Conservation (phyloP, 2,888 invertebrate species). For the Syrphus vitripennis region DNA sequence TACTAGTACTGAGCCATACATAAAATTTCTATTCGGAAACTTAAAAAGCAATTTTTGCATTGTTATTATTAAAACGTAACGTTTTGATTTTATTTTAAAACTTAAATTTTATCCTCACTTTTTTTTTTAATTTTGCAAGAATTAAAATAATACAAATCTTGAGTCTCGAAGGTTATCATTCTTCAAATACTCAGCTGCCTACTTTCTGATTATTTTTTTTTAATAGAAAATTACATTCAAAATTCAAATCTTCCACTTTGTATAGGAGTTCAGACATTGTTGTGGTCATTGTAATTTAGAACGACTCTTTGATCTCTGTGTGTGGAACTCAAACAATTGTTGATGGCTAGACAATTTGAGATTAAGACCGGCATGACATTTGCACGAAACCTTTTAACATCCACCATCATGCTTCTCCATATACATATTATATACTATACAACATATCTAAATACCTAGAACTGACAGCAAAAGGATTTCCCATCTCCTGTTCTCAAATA, state of each 20-base stretch:
- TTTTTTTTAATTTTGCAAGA: too few relatives aligned
- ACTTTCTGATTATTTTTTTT: too few relatives aligned
- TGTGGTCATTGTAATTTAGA: conserved; percentile 64
- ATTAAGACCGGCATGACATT: conserved; percentile 38
- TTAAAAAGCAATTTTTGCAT: too few relatives aligned
- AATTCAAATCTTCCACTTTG: conserved; percentile 43
- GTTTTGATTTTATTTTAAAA: too few relatives aligned
- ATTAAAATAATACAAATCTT: too few relatives aligned
- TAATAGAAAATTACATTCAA: not conserved
- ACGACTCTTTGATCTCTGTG: conserved; percentile 59
- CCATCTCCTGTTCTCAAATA: conserved; percentile 39
- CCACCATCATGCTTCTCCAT: not conserved
- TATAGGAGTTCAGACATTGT: conserved; percentile 29
- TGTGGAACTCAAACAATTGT: conserved; percentile 49
- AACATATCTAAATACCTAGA: not conserved
- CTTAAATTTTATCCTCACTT: too few relatives aligned
- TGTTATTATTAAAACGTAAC: too few relatives aligned
- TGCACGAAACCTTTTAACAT: conserved; percentile 46
- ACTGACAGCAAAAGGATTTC: conserved; percentile 34
- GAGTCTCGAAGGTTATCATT: too few relatives aligned
- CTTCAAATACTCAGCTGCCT: too few relatives aligned
- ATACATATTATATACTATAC: not conserved
- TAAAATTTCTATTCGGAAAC: too few relatives aligned
- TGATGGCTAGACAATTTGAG: conserved; percentile 58
- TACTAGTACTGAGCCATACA: too few relatives aligned